Conservation (phyloP, 2,113 vertebrate genomes). For the Oceanites oceanicus region DNA sequence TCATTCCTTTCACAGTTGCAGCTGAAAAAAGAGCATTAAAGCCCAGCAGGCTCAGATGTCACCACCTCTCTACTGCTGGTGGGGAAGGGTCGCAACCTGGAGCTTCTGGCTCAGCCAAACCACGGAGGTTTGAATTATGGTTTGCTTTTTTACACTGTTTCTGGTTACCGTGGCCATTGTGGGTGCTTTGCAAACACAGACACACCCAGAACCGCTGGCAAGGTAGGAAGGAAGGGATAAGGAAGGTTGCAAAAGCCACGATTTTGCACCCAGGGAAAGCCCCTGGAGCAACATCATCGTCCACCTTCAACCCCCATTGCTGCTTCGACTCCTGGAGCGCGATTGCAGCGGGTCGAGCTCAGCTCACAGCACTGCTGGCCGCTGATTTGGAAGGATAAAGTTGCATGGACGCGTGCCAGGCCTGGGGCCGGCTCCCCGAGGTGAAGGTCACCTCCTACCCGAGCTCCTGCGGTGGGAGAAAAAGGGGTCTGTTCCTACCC, state of each 20-base stretch:
- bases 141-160: background rate
- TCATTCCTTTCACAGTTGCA: background rate
- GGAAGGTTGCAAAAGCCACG: background rate
- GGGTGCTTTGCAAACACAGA: background rate
- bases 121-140: rapidly evolving
- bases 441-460: background rate
- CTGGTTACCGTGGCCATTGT: rapidly evolving
- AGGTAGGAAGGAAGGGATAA: background rate
- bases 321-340: rapidly evolving
- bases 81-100: background rate
- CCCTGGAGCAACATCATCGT: background rate
- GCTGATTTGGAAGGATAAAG: background rate
- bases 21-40: background rate
- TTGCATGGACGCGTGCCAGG: background rate
- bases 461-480: background rate
- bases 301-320: background rate
- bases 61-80: background rate
- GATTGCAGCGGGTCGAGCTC: rapidly evolving
- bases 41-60: background rate
- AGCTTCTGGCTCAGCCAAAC: background rate
- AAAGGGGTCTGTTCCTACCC: background rate
- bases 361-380: background rate
- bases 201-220: rapidly evolving
- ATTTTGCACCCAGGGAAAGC: background rate
- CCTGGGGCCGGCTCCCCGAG: rapidly evolving